phyloP scores from a whole-genome alignment of 2,113 vertebrate genomes.

The Callipepla californica region DNA sequence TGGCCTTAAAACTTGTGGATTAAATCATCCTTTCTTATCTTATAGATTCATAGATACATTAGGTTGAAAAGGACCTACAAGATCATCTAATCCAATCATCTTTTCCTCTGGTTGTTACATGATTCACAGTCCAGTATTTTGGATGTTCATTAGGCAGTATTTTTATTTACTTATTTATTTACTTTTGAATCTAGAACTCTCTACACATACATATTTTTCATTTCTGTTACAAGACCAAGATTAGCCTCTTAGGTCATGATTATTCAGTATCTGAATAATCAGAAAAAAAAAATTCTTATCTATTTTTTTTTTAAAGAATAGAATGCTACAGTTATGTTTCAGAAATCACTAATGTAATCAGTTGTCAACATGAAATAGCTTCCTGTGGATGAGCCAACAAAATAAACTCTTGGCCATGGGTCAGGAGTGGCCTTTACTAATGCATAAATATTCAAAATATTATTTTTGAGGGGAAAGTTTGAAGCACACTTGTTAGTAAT shows the following conservation, averaged over 20 bases:
- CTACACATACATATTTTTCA: neutral
- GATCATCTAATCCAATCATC: neutral
- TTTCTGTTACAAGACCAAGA: neutral
- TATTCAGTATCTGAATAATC: no score
- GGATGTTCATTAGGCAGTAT: neutral
- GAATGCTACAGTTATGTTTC: neutral
- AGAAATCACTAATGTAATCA: neutral
- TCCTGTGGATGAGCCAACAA: neutral
- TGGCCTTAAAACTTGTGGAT: neutral
- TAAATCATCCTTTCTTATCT: neutral
- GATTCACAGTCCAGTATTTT: neutral
- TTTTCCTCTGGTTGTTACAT: neutral
- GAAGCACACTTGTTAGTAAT: conserved; percentile 32
- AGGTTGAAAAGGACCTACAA: no score
- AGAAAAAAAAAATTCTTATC: neutral
- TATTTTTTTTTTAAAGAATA: neutral
- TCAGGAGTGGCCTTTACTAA: conserved; percentile 41
- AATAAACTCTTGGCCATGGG: neutral
- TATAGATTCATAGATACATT: no score
- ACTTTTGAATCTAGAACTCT: neutral
- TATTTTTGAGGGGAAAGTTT: conserved; percentile 18
- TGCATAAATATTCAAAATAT: conserved; percentile 21
- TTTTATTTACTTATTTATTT: neutral
- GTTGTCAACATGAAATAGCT: conserved; percentile 11
- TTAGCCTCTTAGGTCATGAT: neutral